These are phyloP conservation scores for Cordilura impudica DNA, from an alignment of 2,888 invertebrate species.

Conservation along the genomic window DNA sequence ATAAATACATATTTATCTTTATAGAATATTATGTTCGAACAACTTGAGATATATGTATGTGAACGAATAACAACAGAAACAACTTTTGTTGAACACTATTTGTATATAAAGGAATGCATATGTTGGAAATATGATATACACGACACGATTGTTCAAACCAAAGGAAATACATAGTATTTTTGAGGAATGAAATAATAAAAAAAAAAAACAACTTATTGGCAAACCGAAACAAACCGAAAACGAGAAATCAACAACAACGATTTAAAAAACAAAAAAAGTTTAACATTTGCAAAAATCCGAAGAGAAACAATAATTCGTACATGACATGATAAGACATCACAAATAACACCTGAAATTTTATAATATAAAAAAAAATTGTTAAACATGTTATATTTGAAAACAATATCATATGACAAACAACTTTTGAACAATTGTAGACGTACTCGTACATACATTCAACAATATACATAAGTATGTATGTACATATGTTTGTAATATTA, in stretches of 20 bases:
- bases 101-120: constrained; percentile 42
- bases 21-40: constrained; percentile 15
- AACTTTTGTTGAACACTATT: constrained; percentile 11
- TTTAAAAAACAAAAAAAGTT: constrained; percentile 28
- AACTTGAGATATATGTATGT: constrained; percentile 38
- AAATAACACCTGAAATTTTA: constrained; percentile 49
- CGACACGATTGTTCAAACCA: constrained; percentile 62
- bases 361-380: constrained; percentile 14
- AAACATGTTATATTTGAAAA: constrained; percentile 16
- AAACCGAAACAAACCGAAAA: constrained; percentile 22
- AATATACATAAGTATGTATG: too few relatives aligned
- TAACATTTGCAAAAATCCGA: constrained; percentile 26
- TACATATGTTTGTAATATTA: background rate
- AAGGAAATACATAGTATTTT: constrained; percentile 53
- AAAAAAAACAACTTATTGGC: constrained; percentile 42
- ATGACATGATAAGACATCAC: constrained; percentile 4
- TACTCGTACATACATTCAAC: background rate
- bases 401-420: constrained; percentile 36
- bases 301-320: constrained; percentile 3
- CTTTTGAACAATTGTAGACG: constrained; percentile 8
- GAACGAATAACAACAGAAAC: constrained; percentile 24
- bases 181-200: background rate
- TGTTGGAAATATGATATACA: constrained; percentile 59
- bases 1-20: constrained; percentile 6
- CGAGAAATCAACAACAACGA: background rate